phyloP scores from a whole-genome alignment of 1,140 invertebrate species.

The Dreissena rostriformis region DNA sequence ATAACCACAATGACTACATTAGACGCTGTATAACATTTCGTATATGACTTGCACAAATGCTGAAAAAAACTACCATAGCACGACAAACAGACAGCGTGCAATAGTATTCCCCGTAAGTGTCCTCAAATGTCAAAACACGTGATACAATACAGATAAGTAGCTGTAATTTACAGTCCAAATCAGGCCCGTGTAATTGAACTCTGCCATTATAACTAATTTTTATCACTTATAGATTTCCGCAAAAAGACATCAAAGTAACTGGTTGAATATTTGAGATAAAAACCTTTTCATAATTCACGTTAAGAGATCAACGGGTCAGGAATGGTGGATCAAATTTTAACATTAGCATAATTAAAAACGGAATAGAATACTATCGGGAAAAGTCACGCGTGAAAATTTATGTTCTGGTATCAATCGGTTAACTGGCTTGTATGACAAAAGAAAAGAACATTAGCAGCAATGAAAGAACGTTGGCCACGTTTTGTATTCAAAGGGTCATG shows the following conservation, averaged over 20 bases:
- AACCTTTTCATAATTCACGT: neutral
- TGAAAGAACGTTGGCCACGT: too few species aligned
- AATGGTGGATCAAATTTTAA: neutral
- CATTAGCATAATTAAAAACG: slow-evolving; percentile 10
- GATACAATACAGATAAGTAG: slow-evolving; percentile 6
- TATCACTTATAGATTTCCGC: slow-evolving; percentile 32
- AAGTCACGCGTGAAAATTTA: slow-evolving; percentile 10
- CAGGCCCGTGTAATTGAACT: slow-evolving; percentile 16
- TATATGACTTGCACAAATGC: too few species aligned
- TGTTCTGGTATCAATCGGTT: neutral
- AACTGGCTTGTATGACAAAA: neutral
- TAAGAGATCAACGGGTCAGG: neutral
- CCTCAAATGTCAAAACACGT: neutral
- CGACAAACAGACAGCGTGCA: too few species aligned
- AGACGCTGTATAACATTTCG: too few species aligned
- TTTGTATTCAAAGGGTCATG: too few species aligned
- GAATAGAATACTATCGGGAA: neutral
- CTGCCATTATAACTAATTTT: slow-evolving; percentile 35
- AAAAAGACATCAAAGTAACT: slow-evolving; percentile 38
- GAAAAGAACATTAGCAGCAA: neutral
- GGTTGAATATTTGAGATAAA: slow-evolving; percentile 5
- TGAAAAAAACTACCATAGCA: too few species aligned
- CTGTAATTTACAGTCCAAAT: slow-evolving; percentile 33
- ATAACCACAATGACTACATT: too few species aligned
- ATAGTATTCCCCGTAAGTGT: neutral